These are phyloP conservation scores for Phrynocephalus forsythii DNA, from an alignment of 2,797 vertebrate species.

Conservation along the genomic window DNA sequence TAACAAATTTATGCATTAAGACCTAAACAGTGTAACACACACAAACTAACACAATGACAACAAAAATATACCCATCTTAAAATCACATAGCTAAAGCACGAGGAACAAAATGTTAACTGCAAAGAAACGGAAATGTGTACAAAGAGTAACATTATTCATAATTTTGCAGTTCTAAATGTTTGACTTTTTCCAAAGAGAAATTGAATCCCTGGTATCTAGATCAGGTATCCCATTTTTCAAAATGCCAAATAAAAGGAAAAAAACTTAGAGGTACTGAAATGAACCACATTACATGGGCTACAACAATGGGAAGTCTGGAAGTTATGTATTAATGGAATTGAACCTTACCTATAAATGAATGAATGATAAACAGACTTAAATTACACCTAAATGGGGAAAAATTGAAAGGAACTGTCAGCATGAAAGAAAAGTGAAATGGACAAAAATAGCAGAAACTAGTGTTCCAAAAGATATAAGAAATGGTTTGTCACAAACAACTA, in stretches of 20 bases:
- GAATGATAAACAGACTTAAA: constrained; percentile 92
- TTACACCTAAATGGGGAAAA: constrained; percentile 95
- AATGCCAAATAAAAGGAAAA: constrained; percentile 39
- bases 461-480: constrained; percentile 51
- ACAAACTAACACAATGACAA: constrained; percentile 37
- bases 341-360: constrained; percentile 98
- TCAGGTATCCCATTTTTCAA: constrained; percentile 42
- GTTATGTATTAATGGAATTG: constrained; percentile 81
- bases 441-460: constrained; percentile 64
- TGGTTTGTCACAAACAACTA: constrained; percentile 28
- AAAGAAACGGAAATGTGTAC: constrained; percentile 34
- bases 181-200: constrained; percentile 42
- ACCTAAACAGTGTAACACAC: constrained; percentile 19
- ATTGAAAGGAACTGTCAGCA: constrained; percentile 82
- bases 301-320: constrained; percentile 68
- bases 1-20: constrained; percentile 3
- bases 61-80: constrained; percentile 31
- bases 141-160: background rate
- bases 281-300: constrained; percentile 60
- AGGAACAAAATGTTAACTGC: constrained; percentile 43
- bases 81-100: constrained; percentile 23
- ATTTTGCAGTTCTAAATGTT: constrained; percentile 37
- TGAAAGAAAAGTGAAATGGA: constrained; percentile 75
- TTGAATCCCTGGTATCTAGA: constrained; percentile 13
- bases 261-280: constrained; percentile 48